These are phyloP conservation scores for Triplophysa dalaica DNA, from an alignment of 2,113 vertebrate genomes.

Conservation along the genomic window DNA sequence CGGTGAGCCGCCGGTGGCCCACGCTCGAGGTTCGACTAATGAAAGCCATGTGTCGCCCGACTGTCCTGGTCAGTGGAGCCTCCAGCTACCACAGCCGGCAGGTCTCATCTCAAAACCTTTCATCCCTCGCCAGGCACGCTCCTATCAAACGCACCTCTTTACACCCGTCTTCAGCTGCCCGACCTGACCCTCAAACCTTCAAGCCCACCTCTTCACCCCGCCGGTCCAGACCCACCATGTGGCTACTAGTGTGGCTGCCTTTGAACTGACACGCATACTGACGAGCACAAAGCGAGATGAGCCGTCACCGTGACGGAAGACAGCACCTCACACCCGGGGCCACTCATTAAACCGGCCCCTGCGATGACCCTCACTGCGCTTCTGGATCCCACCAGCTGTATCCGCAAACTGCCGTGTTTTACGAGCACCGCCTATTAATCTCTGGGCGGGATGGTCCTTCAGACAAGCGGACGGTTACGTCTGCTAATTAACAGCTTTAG, in stretches of 20 bases:
- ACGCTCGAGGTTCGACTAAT: conserved; percentile 19
- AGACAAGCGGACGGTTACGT: conserved; percentile 60
- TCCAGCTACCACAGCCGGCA: not conserved
- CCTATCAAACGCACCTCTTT: conserved; percentile 50
- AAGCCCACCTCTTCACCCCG: not conserved
- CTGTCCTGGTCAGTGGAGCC: conserved; percentile 8
- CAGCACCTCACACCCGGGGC: not conserved
- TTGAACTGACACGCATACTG: conserved; percentile 55
- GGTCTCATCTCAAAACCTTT: conserved; percentile 25
- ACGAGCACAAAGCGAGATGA: conserved; percentile 42
- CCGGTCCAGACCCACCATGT: conserved; percentile 16
- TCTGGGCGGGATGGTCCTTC: conserved; percentile 12
- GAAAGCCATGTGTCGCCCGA: conserved; percentile 44
- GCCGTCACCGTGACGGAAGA: not conserved
- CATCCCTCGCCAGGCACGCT: conserved; percentile 1
- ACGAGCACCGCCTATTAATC: conserved; percentile 40
- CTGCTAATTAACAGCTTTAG: conserved; percentile 65
- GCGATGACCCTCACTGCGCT: conserved; percentile 1
- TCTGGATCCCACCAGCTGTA: conserved; percentile 15
- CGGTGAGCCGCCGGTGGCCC: not conserved
- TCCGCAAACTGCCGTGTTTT: conserved; percentile 11
- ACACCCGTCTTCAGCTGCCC: not conserved
- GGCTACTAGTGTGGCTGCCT: conserved; percentile 41
- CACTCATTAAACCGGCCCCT: conserved; percentile 2
- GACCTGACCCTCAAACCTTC: not conserved